Conservation (phyloP, 2,888 invertebrate genomes). For the Drosophila anomalata region DNA sequence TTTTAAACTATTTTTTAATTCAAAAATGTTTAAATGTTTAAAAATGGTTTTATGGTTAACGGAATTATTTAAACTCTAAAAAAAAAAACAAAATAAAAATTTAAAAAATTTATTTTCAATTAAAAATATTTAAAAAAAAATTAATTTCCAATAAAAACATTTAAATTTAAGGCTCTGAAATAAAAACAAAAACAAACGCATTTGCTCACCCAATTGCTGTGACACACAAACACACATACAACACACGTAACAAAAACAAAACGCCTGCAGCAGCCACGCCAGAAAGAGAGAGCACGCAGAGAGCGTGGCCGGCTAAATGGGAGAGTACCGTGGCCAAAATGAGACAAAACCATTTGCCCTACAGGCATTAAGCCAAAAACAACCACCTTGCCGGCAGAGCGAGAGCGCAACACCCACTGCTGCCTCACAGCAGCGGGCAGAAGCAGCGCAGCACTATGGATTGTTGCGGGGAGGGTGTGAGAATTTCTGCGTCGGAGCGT, state of each 20-base stretch:
- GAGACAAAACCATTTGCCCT: conserved; percentile 44
- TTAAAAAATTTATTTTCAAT: background rate
- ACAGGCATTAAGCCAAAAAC: conserved; percentile 35
- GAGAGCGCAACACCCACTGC: conserved; percentile 6
- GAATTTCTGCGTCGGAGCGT: background rate
- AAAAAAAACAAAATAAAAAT: background rate
- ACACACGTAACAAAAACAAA: conserved; percentile 66
- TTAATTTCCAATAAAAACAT: background rate
- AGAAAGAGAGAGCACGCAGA: background rate
- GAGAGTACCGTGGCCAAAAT: conserved; percentile 28
- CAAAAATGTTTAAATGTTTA: no score
- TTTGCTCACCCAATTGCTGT: conserved; percentile 73
- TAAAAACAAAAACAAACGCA: conserved; percentile 6
- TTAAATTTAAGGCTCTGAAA: background rate
- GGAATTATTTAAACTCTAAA: background rate
- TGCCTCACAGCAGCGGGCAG: conserved; percentile 1
- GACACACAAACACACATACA: conserved; percentile 76
- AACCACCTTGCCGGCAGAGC: conserved; percentile 37
- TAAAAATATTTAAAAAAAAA: background rate
- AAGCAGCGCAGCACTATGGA: conserved; percentile 63
- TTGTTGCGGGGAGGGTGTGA: conserved; percentile 20
- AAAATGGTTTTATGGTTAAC: no score
- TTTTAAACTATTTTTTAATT: no score
- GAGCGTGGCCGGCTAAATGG: background rate
- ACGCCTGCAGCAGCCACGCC: conserved; percentile 56